A percentile compares a stretch with the other conserved stretches of the same genome.
phyloP scores from a whole-genome alignment of 2,888 invertebrate species.

The Phymatocera aterrima region DNA sequence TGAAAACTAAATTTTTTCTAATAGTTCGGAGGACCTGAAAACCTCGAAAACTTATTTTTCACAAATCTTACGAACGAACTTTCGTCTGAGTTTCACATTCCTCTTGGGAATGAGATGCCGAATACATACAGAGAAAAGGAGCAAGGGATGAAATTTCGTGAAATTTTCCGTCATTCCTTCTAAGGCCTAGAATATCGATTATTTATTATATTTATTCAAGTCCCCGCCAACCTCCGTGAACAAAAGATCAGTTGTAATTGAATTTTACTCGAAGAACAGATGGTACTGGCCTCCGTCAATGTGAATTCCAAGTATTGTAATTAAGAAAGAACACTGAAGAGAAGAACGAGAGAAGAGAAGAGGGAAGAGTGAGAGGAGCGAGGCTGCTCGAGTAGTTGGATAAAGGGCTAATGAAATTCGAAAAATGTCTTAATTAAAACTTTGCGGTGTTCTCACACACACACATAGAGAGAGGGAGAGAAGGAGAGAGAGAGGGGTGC shows the following conservation, averaged over 20 bases:
- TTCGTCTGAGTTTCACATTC: too few relatives aligned
- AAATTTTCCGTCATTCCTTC: too few relatives aligned
- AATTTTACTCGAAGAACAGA: conserved; percentile 10
- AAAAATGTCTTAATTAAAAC: conserved; percentile 32
- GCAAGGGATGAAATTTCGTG: too few relatives aligned
- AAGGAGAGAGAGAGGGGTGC: background rate
- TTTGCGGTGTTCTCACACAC: conserved; percentile 19
- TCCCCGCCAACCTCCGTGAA: too few relatives aligned
- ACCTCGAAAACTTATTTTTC: too few relatives aligned
- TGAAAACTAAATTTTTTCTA: too few relatives aligned
- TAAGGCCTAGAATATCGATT: too few relatives aligned
- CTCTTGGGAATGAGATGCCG: too few relatives aligned
- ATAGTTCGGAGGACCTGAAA: too few relatives aligned
- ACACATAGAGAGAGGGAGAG: too few relatives aligned
- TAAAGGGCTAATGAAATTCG: conserved; percentile 26
- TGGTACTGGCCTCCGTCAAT: background rate
- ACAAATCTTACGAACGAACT: too few relatives aligned
- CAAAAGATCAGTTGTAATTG: conserved; percentile 14
- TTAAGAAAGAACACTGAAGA: conserved; percentile 21
- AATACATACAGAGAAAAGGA: too few relatives aligned
- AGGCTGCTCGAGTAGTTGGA: conserved; percentile 1
- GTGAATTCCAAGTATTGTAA: conserved; percentile 4
- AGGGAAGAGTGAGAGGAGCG: background rate
- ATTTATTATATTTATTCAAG: background rate
- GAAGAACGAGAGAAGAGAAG: background rate